These are phyloP conservation scores for Heliornis fulica DNA, from an alignment of 2,113 vertebrate species.

Conservation along the genomic window DNA sequence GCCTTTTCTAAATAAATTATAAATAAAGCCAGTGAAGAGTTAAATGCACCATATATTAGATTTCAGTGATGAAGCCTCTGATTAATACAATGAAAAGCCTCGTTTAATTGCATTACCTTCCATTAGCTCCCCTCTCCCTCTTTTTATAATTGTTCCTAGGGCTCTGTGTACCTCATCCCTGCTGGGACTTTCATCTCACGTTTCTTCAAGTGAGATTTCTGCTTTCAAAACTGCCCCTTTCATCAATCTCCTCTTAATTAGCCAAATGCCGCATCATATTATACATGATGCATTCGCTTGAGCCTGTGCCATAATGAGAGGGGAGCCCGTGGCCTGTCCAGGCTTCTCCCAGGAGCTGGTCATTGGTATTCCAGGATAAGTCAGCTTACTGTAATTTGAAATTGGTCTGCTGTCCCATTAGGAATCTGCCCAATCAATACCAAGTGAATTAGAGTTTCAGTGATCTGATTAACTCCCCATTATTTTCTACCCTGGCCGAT, in stretches of 20 bases:
- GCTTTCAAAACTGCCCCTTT: conserved; percentile 72
- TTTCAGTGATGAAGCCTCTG: conserved; percentile 68
- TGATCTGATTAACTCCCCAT: conserved; percentile 99
- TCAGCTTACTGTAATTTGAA: conserved; percentile 91
- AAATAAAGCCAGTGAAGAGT: conserved; percentile 16
- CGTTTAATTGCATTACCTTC: conserved; percentile 77
- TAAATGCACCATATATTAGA: conserved; percentile 48
- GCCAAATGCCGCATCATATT: conserved; percentile 79
- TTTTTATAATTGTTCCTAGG: conserved; percentile 43
- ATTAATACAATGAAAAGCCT: conserved; percentile 81
- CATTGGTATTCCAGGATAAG: conserved; percentile 87
- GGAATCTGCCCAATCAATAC: conserved; percentile 90
- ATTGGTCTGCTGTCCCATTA: conserved; percentile 90
- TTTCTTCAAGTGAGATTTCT: conserved; percentile 71
- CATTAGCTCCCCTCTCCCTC: conserved; percentile 71
- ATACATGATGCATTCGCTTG: conserved; percentile 51
- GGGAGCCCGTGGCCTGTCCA: conserved; percentile 40
- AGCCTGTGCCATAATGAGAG: conserved; percentile 34
- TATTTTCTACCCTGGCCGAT: conserved; percentile 89
- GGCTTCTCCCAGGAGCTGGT: conserved; percentile 62
- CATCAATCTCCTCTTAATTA: conserved; percentile 85
- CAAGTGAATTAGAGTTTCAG: conserved; percentile 94
- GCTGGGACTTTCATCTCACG: conserved; percentile 37
- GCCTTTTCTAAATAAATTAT: neutral
- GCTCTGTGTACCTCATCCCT: conserved; percentile 13